Base-by-base conservation (phyloP, 1,140 invertebrate species). In the Phenacoccus solenopsis region DNA sequence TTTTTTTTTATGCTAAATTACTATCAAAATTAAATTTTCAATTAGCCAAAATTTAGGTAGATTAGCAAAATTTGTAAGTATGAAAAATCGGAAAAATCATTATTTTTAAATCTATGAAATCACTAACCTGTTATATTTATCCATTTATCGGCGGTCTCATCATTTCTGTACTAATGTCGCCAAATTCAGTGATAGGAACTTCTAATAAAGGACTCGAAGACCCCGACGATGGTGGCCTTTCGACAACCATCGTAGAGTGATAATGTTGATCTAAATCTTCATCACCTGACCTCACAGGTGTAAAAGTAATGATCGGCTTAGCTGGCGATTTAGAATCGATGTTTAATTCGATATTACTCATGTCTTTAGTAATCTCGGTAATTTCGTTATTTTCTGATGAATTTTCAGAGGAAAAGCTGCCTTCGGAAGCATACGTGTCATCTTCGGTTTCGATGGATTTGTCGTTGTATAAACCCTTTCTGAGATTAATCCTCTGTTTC, bases 101-200 rank as follows among this genome's bases (percentile, higher is more conserved):
- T n/a, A n/a, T n/a, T n/a, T n/a, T n/a, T n/a, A n/a, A n/a, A n/a
- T n/a, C n/a, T n/a, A n/a, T n/a, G n/a, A n/a, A n/a, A n/a, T n/a
- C n/a, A n/a, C n/a, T n/a, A n/a, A n/a, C n/a, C n/a, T n/a, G 38
- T 16, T 16, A 49, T 9, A 22, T 24, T 64, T 20, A 64, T 1
- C 25, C 25, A 64, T 25, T 64, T 64, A 64, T 64, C 2, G 59
- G 59, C 22, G 59, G 59, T 64, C 59, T 64, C 59, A 64, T 64
- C 59, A 64, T 64, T 24, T 64, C 59, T 4, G 25, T 25, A 22
- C 22, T 16, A 4, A 64, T 64, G 25, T 64, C 59, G 12, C 7
- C 22, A 16, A 64, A 64, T 10, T 64, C 25, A 10, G 13, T 20
- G 59, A 27, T 22, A 24, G 59, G 59, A 24, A 64, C 59, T 64